A percentile compares a stretch with the other conserved stretches of the same genome.
phyloP scores from a whole-genome alignment of 1,140 invertebrate species.

The Magallana angulata region DNA sequence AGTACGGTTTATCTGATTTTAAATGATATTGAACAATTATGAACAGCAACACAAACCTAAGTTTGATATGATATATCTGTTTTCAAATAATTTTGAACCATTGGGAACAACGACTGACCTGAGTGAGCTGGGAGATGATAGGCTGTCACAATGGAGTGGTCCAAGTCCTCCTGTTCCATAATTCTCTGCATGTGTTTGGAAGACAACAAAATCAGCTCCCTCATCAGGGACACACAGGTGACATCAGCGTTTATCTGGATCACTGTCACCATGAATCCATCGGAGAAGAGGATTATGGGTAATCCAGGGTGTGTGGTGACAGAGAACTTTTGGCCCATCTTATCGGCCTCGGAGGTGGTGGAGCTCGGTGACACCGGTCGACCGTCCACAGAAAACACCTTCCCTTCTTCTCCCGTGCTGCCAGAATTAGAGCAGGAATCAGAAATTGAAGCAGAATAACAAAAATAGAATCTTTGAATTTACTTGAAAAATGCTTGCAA shows the following conservation, averaged over 20 bases:
- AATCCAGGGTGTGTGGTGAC: constrained; percentile 74
- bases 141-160: constrained; percentile 69
- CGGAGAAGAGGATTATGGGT: constrained; percentile 77
- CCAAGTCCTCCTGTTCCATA: constrained; percentile 61
- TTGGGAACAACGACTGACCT: constrained; percentile 27
- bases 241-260: constrained; percentile 68
- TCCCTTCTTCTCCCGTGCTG: constrained; percentile 34
- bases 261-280: constrained; percentile 78
- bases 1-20: no score
- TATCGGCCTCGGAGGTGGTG: constrained; percentile 49
- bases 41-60: no score
- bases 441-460: no score
- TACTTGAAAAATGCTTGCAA: no score
- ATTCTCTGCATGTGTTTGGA: constrained; percentile 68
- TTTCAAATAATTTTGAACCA: no score
- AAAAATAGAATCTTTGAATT: no score
- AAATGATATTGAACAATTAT: no score
- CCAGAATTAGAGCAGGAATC: no score
- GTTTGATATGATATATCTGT: no score
- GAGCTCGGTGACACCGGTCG: constrained; percentile 42
- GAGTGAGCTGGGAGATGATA: constrained; percentile 64
- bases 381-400: constrained; percentile 36
- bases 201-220: constrained; percentile 71
- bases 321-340: constrained; percentile 74
- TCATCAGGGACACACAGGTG: constrained; percentile 69